Conservation (phyloP, 2,797 vertebrate genomes). For the Phaenicophaeus curvirostris region DNA sequence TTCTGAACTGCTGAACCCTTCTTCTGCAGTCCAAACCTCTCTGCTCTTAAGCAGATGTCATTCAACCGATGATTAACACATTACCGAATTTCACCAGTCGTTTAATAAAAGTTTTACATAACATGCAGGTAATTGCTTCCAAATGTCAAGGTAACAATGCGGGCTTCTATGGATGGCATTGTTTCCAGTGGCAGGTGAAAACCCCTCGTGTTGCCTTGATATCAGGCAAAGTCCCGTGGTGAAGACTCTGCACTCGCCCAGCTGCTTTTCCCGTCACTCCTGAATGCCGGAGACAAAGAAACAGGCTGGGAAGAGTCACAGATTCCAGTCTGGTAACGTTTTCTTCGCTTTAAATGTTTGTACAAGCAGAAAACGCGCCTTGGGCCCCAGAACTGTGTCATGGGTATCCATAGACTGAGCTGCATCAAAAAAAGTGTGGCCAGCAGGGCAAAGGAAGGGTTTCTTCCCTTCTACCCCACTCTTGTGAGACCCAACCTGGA, state of each 20-base stretch:
- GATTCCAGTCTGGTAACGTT: rapidly evolving
- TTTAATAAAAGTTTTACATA: conserved; percentile 53
- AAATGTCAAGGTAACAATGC: conserved; percentile 61
- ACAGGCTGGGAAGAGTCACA: not conserved
- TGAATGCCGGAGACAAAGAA: not conserved
- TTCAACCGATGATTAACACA: conserved; percentile 67
- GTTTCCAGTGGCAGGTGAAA: conserved; percentile 12
- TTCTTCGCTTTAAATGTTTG: not conserved
- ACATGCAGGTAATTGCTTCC: conserved; percentile 73
- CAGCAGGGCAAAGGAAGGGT: no score
- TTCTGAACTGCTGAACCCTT: conserved; percentile 37
- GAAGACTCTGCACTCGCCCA: not conserved
- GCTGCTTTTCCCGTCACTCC: not conserved
- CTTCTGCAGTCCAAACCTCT: conserved; percentile 6
- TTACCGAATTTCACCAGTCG: conserved; percentile 62
- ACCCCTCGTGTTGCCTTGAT: not conserved
- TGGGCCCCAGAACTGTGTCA: not conserved
- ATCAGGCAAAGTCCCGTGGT: not conserved
- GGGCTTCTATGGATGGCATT: conserved; percentile 36
- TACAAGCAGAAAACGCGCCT: not conserved
- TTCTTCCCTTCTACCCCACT: no score
- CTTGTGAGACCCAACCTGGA: no score
- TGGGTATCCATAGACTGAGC: no score
- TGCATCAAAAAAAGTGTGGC: no score
- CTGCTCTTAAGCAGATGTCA: conserved; percentile 59